Evolutionary conservation across 1,140 invertebrate species (phyloP), one percentile per base, ranked within the genome.

Genomic region (Platyura marginata): DNA sequence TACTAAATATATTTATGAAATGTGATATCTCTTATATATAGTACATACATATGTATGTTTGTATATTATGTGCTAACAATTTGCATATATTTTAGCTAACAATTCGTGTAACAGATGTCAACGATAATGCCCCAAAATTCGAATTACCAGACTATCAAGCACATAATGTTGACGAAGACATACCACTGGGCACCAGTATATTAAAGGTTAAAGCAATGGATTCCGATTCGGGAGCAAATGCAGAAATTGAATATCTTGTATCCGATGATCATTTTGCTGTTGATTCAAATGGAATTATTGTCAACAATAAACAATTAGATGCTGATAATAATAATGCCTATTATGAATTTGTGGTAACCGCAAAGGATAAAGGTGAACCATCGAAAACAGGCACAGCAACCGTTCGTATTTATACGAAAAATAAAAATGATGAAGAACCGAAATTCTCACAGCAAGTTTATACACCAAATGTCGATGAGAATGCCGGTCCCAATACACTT

Each of bases 381-480:
- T 72, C 86, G 0, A 87, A 91, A 57, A 90, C 82, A 2, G 89
- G 89, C 19, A 86, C 84, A 1, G 88, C 89, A 0, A 93, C 88
- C 0, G 88, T 93, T 8, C 71, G 90, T 41, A 80, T 94, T 46
- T 94, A 93, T 56, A 94, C 90, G 3, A 92, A 93, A 55, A 94
- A 93, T 55, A 92, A 91, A 64, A 94, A 94, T 61, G 90, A 94
- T 54, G 90, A 93, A 65, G 86, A 92, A 58, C 90, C 90, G 0
- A 93, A 92, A 62, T 94, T 93, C 61, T 92, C 87, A 1, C 90
- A 94, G 50, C 87, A 92, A 67, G 90, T 94, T 0, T 94, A 94
- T 57, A 93, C 89, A 1, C 89, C 90, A 0, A 94, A 93, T 64
- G 88, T 93, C 2, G 89, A 94, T 59, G 90, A 93, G 63, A 94